Evolutionary conservation across 2,888 invertebrate species (phyloP).

Genomic region (Ptychoptera contaminata): DNA sequence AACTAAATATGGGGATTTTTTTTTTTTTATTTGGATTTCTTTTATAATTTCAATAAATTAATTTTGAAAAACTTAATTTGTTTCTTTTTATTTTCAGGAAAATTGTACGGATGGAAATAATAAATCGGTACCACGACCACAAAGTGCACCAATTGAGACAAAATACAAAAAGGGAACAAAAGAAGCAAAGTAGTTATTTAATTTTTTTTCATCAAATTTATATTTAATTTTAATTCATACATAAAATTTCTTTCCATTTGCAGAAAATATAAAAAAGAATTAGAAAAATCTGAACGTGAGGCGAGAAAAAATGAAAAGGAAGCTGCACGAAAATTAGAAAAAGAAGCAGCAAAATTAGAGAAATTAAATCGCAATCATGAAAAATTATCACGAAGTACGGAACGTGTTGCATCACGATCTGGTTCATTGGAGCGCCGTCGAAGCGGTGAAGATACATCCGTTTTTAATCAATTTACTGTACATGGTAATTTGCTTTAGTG

Average conservation of each 20-base stretch:
- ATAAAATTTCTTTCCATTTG: constrained; percentile 1
- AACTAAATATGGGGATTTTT: background rate
- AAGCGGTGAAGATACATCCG: constrained; percentile 29
- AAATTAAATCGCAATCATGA: constrained; percentile 28
- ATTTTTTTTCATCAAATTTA: background rate
- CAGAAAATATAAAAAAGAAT: constrained; percentile 29
- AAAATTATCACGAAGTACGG: constrained; percentile 30
- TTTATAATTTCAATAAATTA: background rate
- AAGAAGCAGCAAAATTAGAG: constrained; percentile 29
- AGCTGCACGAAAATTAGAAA: constrained; percentile 26
- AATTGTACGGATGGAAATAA: constrained; percentile 21
- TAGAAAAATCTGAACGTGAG: constrained; percentile 27
- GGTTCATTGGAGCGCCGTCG: constrained; percentile 29
- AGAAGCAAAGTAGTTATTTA: constrained; percentile 24
- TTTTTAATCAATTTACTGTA: constrained; percentile 30
- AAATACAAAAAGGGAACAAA: constrained; percentile 29
- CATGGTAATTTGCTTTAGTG: constrained; percentile 17
- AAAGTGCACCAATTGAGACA: constrained; percentile 29
- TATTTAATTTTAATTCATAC: background rate
- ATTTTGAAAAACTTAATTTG: constrained; percentile 2
- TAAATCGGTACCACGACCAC: constrained; percentile 21
- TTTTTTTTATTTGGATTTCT: background rate
- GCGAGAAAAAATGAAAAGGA: constrained; percentile 29
- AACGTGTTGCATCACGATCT: constrained; percentile 26
- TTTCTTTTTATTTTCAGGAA: constrained; percentile 24